A percentile compares a stretch with the other conserved stretches of the same genome.
Conservation (phyloP, 1,140 invertebrate species). For the Odontomachus brunneus region DNA sequence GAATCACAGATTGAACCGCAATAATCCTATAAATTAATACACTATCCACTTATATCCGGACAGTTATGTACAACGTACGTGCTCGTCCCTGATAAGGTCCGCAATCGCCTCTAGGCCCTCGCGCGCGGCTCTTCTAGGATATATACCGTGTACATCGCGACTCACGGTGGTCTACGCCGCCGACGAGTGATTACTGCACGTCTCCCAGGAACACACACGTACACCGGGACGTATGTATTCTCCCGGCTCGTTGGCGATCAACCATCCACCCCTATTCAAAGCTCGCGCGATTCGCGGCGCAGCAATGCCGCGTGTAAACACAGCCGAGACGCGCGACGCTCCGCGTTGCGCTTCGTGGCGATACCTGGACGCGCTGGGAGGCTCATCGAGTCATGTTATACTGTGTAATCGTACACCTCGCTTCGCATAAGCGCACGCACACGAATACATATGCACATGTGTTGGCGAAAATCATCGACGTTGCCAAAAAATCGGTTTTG, state of each 20-base stretch:
- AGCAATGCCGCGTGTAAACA: slow-evolving; percentile 38
- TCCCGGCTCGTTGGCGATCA: slow-evolving; percentile 26
- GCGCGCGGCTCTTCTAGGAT: slow-evolving; percentile 18
- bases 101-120: slow-evolving; percentile 35
- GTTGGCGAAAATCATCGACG: background rate
- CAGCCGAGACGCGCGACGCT: slow-evolving; percentile 37
- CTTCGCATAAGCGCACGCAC: background rate
- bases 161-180: slow-evolving; percentile 48
- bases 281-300: slow-evolving; percentile 13
- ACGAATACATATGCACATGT: background rate
- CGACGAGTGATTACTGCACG: slow-evolving; percentile 51
- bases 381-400: slow-evolving; percentile 60
- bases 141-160: slow-evolving; percentile 21
- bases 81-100: slow-evolving; percentile 33
- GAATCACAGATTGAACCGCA: slow-evolving; percentile 36
- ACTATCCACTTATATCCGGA: slow-evolving; percentile 13
- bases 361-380: slow-evolving; percentile 47
- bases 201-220: slow-evolving; percentile 42
- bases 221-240: slow-evolving; percentile 26
- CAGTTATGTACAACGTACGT: slow-evolving; percentile 33
- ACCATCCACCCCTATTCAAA: slow-evolving; percentile 38
- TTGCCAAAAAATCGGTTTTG: background rate
- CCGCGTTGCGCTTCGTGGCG: slow-evolving; percentile 23
- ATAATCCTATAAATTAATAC: slow-evolving; percentile 53
- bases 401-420: slow-evolving; percentile 70